Evolutionary conservation across 2,113 vertebrate species (phyloP).

Genomic region (Amphiprion percula): DNA sequence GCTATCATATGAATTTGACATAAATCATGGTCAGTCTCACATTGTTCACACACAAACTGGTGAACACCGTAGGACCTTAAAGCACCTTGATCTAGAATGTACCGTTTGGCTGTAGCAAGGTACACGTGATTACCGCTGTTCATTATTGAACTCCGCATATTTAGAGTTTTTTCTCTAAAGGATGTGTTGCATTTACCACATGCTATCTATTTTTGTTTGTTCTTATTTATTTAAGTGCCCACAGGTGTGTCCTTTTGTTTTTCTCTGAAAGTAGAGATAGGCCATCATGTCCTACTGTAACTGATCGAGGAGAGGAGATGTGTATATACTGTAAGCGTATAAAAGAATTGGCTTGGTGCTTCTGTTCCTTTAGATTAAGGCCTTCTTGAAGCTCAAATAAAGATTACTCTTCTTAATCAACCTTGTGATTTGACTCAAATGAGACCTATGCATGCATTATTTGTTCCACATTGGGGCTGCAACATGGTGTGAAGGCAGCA

Average conservation of each 20-base stretch:
- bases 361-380: conserved; percentile 29
- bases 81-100: conserved; percentile 52
- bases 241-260: conserved; percentile 36
- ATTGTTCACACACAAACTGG: conserved; percentile 1
- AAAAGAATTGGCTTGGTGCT: conserved; percentile 47
- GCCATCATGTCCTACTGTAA: conserved; percentile 14
- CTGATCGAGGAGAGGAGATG: conserved; percentile 28
- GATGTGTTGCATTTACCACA: conserved; percentile 12
- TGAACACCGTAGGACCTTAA: conserved; percentile 54
- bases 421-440: background rate
- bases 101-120: conserved; percentile 25
- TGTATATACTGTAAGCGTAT: conserved; percentile 56
- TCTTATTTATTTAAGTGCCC: conserved; percentile 78
- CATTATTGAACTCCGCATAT: background rate
- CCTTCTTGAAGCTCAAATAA: conserved; percentile 71
- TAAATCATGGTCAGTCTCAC: background rate
- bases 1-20: background rate
- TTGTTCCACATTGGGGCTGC: background rate
- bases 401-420: conserved; percentile 50
- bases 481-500: background rate
- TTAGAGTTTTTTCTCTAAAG: background rate
- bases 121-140: conserved; percentile 1
- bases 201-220: conserved; percentile 28
- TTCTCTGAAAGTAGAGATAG: conserved; percentile 16
- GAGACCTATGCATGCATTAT: background rate